Evolutionary conservation across 2,113 vertebrate species (phyloP).

Genomic region (Galemys pyrenaicus): DNA sequence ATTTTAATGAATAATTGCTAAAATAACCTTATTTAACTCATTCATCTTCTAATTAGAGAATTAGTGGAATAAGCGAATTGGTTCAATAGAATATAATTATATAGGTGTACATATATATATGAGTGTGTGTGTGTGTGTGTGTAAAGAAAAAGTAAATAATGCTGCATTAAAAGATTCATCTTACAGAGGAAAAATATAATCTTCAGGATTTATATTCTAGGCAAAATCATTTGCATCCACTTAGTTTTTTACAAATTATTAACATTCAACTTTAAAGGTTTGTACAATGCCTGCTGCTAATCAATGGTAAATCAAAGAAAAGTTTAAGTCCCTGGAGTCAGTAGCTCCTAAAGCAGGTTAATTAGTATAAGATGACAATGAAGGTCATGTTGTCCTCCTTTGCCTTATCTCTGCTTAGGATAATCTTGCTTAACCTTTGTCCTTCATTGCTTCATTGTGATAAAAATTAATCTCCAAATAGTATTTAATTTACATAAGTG

Average conservation of each 20-base stretch:
- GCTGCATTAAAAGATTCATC: background rate
- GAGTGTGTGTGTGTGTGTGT: background rate
- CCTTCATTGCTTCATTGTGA: background rate
- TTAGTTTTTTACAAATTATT: constrained; percentile 13
- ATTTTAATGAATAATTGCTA: background rate
- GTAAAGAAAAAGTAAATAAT: background rate
- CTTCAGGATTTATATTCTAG: background rate
- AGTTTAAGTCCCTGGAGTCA: background rate
- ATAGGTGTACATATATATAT: background rate
- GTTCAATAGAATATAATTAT: background rate
- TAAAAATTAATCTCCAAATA: constrained; percentile 17
- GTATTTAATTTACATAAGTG: constrained; percentile 41
- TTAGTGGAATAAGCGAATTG: background rate
- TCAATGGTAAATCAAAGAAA: background rate
- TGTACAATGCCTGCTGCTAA: background rate
- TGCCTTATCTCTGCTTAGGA: background rate
- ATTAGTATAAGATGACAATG: background rate
- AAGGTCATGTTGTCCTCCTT: background rate
- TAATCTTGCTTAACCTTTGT: constrained; percentile 15
- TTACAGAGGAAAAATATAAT: background rate
- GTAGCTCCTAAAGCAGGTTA: background rate
- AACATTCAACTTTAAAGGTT: constrained; percentile 20
- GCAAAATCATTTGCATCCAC: constrained; percentile 45
- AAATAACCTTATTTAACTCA: background rate
- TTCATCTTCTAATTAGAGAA: background rate